These are phyloP conservation scores for Barypeithes pellucidus DNA, from an alignment of 2,888 invertebrate genomes.

Conservation along the genomic window DNA sequence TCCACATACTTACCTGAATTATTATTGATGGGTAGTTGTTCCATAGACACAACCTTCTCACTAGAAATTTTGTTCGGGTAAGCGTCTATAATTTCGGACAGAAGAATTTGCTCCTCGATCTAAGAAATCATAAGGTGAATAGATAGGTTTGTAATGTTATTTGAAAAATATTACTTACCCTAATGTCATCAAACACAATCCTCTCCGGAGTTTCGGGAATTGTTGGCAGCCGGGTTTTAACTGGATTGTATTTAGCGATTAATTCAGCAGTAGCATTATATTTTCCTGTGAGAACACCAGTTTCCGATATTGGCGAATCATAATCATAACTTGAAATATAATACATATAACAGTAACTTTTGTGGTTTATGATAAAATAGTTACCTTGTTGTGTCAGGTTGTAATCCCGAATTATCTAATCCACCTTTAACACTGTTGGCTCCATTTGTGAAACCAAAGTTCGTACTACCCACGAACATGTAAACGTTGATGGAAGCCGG, in stretches of 20 bases:
- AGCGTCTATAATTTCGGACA: conserved; percentile 58
- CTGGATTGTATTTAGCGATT: conserved; percentile 63
- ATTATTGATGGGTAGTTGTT: conserved; percentile 65
- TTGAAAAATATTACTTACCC: conserved; percentile 54
- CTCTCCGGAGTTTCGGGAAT: conserved; percentile 82
- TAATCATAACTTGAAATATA: conserved; percentile 51
- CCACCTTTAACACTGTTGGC: conserved; percentile 27
- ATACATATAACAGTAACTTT: neutral
- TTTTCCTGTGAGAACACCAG: conserved; percentile 85
- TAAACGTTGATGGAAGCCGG: conserved; percentile 85
- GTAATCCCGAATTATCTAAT: conserved; percentile 46
- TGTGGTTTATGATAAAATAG: neutral
- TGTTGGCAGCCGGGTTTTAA: conserved; percentile 69
- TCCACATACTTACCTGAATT: conserved; percentile 64
- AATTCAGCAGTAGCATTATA: conserved; percentile 72
- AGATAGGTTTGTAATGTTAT: too few species aligned
- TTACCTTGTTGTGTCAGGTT: conserved; percentile 34
- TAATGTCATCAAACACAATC: conserved; percentile 88
- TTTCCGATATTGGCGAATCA: conserved; percentile 50
- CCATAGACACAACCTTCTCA: conserved; percentile 60
- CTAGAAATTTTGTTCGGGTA: conserved; percentile 39
- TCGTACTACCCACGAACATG: conserved; percentile 94
- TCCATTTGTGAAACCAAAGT: conserved; percentile 77
- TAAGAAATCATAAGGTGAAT: conserved; percentile 8
- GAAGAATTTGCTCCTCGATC: conserved; percentile 63